Base-by-base conservation (phyloP, 1,140 invertebrate genomes). In the Campodea augens region DNA sequence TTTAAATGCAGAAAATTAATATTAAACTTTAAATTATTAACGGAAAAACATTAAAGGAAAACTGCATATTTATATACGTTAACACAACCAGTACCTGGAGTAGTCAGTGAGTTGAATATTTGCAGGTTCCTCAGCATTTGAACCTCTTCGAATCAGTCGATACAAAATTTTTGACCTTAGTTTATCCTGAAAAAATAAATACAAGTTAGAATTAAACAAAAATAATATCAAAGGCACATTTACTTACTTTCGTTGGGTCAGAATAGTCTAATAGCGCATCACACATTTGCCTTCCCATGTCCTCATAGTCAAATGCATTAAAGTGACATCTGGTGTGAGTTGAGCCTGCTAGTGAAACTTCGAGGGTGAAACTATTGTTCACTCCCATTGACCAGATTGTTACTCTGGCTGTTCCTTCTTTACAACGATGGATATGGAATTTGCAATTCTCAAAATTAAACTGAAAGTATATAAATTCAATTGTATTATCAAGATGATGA, bases 331-430 rank as follows among this genome's bases (percentile, higher is more conserved):
- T 72, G 1, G 79, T 78, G 22, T 86, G 59, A 45, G 75, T 78
- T 13, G 87, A 85, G 7, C 89, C 89, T 45, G 82, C 85, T 64
- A 92, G 87, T 0, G 87, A 91, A 1, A 87, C 85, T 64, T 95
- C 90, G 71, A 95, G 77, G 1, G 89, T 95, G 58, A 88, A 95
- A 61, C 87, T 92, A 54, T 92, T 89, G 38, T 79, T 75, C 18
- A 93, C 81, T 10, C 89, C 89, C 73, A 93, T 76, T 67, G 88
- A 81, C 86, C 87, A 93, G 52, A 91, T 79, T 0, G 92, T 87
- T 12, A 93, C 81, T 44, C 90, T 64, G 4, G 87, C 88, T 7
- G 89, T 93, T 1, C 88, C 88, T 66, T 93, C 88, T 66, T 92
- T 92, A 49, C 76, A 80, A 43, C 83, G 78, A 59, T 93, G 87